Conservation (phyloP, 2,797 vertebrate species). For the Lepilemur septentrionalis region DNA sequence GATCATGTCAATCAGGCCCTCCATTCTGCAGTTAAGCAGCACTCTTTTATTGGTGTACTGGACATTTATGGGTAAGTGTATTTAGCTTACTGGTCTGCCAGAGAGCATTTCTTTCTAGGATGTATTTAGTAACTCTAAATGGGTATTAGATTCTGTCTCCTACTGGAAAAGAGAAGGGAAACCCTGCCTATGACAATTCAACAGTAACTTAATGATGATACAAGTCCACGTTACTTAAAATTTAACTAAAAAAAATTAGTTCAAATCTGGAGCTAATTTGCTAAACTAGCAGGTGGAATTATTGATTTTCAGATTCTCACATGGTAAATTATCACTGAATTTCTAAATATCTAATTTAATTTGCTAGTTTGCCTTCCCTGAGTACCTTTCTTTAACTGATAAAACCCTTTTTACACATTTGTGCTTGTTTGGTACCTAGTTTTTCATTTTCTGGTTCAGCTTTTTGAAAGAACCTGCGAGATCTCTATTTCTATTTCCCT, state of each 20-base stretch:
- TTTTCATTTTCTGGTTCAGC: background rate
- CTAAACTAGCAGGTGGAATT: background rate
- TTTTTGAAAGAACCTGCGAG: background rate
- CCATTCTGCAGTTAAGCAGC: slow-evolving; percentile 92
- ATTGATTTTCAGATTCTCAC: background rate
- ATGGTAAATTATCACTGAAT: background rate
- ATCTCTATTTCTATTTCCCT: background rate
- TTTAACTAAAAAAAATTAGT: background rate
- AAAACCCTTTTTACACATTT: background rate
- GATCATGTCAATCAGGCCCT: slow-evolving; percentile 96
- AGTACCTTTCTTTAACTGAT: background rate
- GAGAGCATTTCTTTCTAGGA: background rate
- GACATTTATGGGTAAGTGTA: slow-evolving; percentile 96
- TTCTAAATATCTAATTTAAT: slow-evolving; percentile 33
- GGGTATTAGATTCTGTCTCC: slow-evolving; percentile 15
- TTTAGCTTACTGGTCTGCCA: background rate
- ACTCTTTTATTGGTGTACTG: slow-evolving; percentile 97
- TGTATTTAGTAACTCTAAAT: background rate
- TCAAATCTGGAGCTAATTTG: background rate
- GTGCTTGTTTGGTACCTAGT: background rate
- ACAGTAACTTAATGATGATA: background rate
- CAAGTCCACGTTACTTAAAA: background rate
- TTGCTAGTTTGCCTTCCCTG: slow-evolving; percentile 19
- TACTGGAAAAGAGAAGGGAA: slow-evolving; percentile 11
- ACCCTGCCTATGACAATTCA: background rate